Evolutionary conservation across 2,797 vertebrate genomes (phyloP).

Genomic region (Clamator glandarius): DNA sequence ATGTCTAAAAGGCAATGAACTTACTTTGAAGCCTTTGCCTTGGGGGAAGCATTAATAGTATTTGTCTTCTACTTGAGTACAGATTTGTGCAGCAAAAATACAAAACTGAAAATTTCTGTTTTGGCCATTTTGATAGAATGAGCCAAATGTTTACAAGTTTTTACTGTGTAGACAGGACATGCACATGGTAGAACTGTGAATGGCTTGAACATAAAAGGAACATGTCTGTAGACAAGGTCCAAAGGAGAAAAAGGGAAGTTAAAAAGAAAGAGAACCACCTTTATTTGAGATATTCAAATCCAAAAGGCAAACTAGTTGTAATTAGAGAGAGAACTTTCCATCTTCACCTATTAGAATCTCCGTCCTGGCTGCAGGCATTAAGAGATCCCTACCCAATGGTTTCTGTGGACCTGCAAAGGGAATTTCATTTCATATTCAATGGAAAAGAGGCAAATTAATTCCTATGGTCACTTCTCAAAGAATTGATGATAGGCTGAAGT

Average conservation of each 20-base stretch:
- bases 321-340: not conserved
- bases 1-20: not conserved
- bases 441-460: not conserved
- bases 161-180: not conserved
- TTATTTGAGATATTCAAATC: not conserved
- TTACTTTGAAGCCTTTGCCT: not conserved
- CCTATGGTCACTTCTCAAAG: not conserved
- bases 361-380: not conserved
- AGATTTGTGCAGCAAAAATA: not conserved
- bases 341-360: not conserved
- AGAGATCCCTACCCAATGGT: not conserved
- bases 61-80: not conserved
- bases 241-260: not conserved
- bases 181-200: not conserved
- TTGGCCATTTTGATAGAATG: not conserved
- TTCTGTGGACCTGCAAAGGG: not conserved
- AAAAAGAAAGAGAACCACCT: not conserved
- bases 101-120: not conserved
- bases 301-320: not conserved
- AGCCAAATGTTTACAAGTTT: not conserved
- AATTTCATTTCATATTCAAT: not conserved
- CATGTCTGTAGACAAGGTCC: not conserved
- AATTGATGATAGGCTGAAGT: not conserved
- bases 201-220: not conserved
- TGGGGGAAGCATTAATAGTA: not conserved